phyloP scores from a whole-genome alignment of 1,140 invertebrate species.

The Acyrthosiphon pisum region DNA sequence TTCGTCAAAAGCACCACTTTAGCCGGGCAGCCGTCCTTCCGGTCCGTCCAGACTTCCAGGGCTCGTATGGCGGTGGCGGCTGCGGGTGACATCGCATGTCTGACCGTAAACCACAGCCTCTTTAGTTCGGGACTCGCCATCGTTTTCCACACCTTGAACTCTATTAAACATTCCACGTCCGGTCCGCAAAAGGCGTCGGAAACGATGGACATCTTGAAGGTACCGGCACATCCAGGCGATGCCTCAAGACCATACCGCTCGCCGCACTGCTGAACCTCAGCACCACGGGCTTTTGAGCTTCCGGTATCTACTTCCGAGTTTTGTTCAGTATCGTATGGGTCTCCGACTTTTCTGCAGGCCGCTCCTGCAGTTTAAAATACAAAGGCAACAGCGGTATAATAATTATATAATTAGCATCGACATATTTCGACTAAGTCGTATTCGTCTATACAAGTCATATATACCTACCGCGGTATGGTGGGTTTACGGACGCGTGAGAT shows the following conservation, averaged over 20 bases:
- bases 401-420: not conserved
- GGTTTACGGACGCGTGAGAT: no score
- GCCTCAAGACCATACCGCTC: not conserved
- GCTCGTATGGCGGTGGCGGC: not conserved
- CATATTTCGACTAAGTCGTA: not conserved
- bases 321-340: not conserved
- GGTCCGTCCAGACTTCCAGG: not conserved
- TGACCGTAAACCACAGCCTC: not conserved
- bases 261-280: not conserved
- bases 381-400: not conserved
- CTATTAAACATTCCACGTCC: not conserved
- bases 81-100: not conserved
- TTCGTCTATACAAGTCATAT: no score
- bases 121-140: not conserved
- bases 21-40: not conserved
- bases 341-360: no score
- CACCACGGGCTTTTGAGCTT: not conserved
- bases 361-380: not conserved
- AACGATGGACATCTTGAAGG: not conserved
- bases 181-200: not conserved
- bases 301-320: not conserved
- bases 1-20: not conserved
- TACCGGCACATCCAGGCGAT: not conserved
- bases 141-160: not conserved
- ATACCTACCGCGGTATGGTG: not conserved